phyloP scores from a whole-genome alignment of 2,797 vertebrate species.

The Fundulus diaphanus region DNA sequence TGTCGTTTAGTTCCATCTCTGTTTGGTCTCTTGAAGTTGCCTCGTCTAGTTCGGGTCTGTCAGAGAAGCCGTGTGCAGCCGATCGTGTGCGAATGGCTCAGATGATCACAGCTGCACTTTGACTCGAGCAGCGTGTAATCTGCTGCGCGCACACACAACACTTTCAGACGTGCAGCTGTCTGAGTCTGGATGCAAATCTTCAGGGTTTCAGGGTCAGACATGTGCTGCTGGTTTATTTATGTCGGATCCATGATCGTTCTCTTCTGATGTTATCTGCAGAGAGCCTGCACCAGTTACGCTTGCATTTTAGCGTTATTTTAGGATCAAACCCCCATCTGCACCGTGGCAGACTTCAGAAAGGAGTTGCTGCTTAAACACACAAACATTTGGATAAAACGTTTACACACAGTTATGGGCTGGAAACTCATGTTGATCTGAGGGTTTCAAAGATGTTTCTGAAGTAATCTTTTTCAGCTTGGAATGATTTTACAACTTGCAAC shows the following conservation, averaged over 20 bases:
- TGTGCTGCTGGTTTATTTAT: neutral
- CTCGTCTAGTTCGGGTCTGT: constrained; percentile 11
- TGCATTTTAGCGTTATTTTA: neutral
- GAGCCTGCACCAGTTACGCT: neutral
- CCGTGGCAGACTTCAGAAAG: neutral
- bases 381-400: neutral
- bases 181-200: constrained; percentile 34
- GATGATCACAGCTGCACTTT: constrained; percentile 37
- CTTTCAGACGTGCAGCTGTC: constrained; percentile 34
- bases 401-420: neutral
- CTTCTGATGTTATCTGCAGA: neutral
- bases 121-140: neutral
- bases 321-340: neutral
- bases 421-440: neutral
- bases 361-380: neutral
- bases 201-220: constrained; percentile 29
- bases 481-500: no score
- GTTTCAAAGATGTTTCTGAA: neutral
- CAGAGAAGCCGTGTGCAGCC: neutral
- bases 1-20: neutral
- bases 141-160: constrained; percentile 1
- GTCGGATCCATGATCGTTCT: neutral
- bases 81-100: neutral
- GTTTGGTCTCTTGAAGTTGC: neutral
- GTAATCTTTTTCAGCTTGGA: no score